Conservation (phyloP, 2,888 invertebrate species). For the Cacoxenus indagator region DNA sequence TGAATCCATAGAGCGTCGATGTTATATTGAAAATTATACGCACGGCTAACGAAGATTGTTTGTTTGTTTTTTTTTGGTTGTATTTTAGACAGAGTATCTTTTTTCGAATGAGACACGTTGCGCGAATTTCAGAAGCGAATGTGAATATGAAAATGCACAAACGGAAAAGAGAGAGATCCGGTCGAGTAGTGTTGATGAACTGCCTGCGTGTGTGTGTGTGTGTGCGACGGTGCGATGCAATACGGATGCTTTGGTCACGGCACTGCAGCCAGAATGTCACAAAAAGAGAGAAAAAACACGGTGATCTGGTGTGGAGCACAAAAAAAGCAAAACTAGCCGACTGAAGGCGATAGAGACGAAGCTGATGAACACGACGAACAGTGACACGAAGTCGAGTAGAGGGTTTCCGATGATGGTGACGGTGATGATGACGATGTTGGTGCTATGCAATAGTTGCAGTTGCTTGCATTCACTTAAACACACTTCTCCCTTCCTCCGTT, state of each 20-base stretch:
- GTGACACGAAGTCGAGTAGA: slow-evolving; percentile 32
- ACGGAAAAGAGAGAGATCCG: not conserved
- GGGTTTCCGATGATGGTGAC: slow-evolving; percentile 26
- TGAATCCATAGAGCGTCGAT: not conserved
- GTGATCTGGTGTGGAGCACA: slow-evolving; percentile 34
- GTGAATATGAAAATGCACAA: not conserved
- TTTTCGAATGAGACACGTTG: slow-evolving; percentile 2
- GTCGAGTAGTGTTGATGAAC: slow-evolving; percentile 34
- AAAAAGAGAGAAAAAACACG: slow-evolving; percentile 39
- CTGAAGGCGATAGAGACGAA: no score
- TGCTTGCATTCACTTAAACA: slow-evolving; percentile 6
- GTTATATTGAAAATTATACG: not conserved
- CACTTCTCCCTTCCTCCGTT: not conserved
- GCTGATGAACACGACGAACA: slow-evolving; percentile 25
- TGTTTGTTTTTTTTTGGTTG: not conserved
- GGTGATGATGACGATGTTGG: slow-evolving; percentile 10
- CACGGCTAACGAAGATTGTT: not conserved
- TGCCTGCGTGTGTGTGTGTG: slow-evolving; percentile 19
- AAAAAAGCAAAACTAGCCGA: no score
- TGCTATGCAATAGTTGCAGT: slow-evolving; percentile 11
- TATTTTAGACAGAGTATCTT: not conserved
- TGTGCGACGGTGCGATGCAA: slow-evolving; percentile 12
- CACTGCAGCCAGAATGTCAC: slow-evolving; percentile 6
- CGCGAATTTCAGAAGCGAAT: slow-evolving; percentile 3
- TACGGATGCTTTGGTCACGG: not conserved